Evolutionary conservation across 2,888 invertebrate species (phyloP), one percentile per base, ranked within the genome.

Genomic region (Coleophora deauratella): DNA sequence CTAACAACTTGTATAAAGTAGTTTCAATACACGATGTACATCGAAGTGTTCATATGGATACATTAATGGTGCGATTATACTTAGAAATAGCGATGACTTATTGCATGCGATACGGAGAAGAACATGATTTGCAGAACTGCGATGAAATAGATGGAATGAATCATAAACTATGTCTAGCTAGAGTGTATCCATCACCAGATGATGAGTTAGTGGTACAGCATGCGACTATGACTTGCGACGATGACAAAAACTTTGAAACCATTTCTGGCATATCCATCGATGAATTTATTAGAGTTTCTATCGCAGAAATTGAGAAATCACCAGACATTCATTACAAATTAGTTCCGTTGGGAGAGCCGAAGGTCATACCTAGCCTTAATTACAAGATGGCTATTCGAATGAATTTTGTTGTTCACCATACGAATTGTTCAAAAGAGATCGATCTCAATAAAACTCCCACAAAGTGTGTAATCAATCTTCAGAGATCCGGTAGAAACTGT

Each of bases 41-140:
- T 48, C 63, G 42, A 14, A 66, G 57, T 46, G 43, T 55, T 2
- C 72, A 68, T 34, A 76, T 76, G 73, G 60, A 62, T 14, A 58
- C 62, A 2, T 51, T 52, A 11, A 59, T 68, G 46, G 54, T 76
- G 4, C 63, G 68, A 46, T 70, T 81, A 73, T 80, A 66, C 45
- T 59, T 81, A 27, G 80, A 80, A 63, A 55, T 66, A 12, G 76
- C 72, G 2, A 62, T 62, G 41, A 78, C 81, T 10, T 78, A 50
- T 44, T 80, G 80, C 44, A 48, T 79, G 46, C 59, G 66, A 9
- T 57, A 60, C 31, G 54, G 65, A 35, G 57, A 55, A 35, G 58
- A 61, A 33, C 38, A 42, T 8, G 57, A 66, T 38, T 42, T 77
- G 9, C 13, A 47, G 2, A 45, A 62, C 12, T 80, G 81, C 50